Conservation (phyloP, 1,140 invertebrate genomes). For the Drosophila nigromelanica region DNA sequence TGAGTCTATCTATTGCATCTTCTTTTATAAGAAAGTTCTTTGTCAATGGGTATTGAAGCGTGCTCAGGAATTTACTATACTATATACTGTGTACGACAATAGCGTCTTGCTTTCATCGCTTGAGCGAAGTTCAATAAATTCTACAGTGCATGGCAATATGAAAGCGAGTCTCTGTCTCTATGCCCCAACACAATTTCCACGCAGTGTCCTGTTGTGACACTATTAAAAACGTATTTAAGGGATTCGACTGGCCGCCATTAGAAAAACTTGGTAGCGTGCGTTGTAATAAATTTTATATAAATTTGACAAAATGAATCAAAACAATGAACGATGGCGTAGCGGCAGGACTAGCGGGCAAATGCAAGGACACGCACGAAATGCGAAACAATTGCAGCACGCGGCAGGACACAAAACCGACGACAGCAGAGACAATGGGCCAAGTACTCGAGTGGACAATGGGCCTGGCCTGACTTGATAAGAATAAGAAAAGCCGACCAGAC, state of each 20-base stretch:
- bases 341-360: conserved; percentile 36
- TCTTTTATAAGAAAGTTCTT: background rate
- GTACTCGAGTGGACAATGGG: conserved; percentile 58
- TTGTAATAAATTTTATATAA: conserved; percentile 77
- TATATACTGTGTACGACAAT: background rate
- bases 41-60: conserved; percentile 26
- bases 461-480: conserved; percentile 53
- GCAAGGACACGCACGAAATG: conserved; percentile 68
- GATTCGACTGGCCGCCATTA: conserved; percentile 25
- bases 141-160: background rate
- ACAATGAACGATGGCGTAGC: conserved; percentile 43
- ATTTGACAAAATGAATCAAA: conserved; percentile 79
- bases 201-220: conserved; percentile 63
- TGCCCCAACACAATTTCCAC: background rate
- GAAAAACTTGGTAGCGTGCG: conserved; percentile 40
- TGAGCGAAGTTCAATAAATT: conserved; percentile 15
- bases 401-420: conserved; percentile 47
- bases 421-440: conserved; percentile 45
- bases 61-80: conserved; percentile 14
- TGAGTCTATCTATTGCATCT: background rate
- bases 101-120: conserved; percentile 11
- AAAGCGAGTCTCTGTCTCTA: conserved; percentile 3
- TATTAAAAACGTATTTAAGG: conserved; percentile 65
- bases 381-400: conserved; percentile 56
- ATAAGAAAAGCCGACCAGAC: conserved; percentile 61